Conservation (phyloP, 1,140 invertebrate species). For the Trichomalopsis sarcophagae region DNA sequence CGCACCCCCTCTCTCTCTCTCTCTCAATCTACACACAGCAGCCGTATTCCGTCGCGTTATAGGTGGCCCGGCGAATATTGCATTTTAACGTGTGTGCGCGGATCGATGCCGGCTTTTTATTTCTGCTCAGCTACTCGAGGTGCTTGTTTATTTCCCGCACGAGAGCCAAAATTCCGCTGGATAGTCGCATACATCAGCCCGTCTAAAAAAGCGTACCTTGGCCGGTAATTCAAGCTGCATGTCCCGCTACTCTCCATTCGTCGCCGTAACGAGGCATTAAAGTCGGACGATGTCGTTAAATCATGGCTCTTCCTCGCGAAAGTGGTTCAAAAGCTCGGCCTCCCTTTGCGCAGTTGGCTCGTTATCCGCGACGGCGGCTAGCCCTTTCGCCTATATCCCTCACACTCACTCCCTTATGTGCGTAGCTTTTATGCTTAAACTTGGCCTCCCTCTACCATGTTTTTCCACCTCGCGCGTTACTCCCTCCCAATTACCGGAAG, state of each 20-base stretch:
- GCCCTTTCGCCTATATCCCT: background rate
- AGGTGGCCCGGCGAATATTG: conserved; percentile 7
- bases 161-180: no score
- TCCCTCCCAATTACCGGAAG: background rate
- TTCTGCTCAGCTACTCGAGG: background rate
- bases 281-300: conserved; percentile 58
- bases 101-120: background rate
- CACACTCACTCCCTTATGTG: background rate
- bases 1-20: background rate
- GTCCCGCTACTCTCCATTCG: conserved; percentile 38
- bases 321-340: conserved; percentile 10
- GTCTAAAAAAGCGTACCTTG: conserved; percentile 41
- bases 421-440: background rate
- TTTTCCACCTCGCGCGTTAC: background rate
- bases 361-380: conserved; percentile 17
- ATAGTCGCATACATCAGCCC: background rate
- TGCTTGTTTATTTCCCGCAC: background rate
- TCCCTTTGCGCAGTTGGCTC: conserved; percentile 24
- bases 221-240: conserved; percentile 36
- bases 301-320: conserved; percentile 35
- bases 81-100: conserved; percentile 9
- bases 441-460: background rate
- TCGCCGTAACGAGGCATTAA: conserved; percentile 57
- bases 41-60: background rate
- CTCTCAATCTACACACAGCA: background rate